phyloP scores from a whole-genome alignment of 2,113 vertebrate species.

The Casuarius casuarius region DNA sequence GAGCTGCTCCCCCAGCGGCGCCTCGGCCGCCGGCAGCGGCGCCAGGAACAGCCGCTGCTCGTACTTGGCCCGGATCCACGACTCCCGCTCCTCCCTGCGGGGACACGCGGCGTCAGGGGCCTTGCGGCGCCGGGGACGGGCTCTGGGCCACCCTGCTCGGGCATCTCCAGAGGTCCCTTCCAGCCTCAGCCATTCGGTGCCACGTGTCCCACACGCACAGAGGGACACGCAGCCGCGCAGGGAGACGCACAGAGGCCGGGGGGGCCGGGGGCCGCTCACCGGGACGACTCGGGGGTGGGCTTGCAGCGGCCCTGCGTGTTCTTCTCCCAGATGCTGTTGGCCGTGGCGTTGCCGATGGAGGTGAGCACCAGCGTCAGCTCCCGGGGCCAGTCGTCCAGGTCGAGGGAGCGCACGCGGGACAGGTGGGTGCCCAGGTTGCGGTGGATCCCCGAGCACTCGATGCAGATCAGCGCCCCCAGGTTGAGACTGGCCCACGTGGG shows the following conservation, averaged over 20 bases:
- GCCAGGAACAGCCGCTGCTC: constrained; percentile 91
- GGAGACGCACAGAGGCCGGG: too few relatives aligned
- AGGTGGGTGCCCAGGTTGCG: constrained; percentile 95
- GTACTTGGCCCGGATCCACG: constrained; percentile 95
- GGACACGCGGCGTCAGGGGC: background rate
- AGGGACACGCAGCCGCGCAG: too few relatives aligned
- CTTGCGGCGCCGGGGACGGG: background rate
- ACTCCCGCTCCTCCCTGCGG: constrained; percentile 90
- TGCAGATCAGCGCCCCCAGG: constrained; percentile 94
- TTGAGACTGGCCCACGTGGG: constrained; percentile 97
- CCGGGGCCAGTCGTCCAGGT: constrained; percentile 94
- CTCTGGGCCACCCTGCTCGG: background rate
- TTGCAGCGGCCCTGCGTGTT: constrained; percentile 88
- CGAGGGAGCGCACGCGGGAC: constrained; percentile 93
- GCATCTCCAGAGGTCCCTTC: too few relatives aligned
- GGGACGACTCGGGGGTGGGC: constrained; percentile 85
- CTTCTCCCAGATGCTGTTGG: constrained; percentile 94
- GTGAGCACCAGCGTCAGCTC: constrained; percentile 93
- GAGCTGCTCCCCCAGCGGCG: constrained; percentile 74
- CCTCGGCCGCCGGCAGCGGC: constrained; percentile 75
- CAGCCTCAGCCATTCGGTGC: too few relatives aligned
- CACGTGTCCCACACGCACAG: too few relatives aligned
- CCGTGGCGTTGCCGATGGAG: constrained; percentile 92
- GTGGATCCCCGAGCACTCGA: constrained; percentile 96
- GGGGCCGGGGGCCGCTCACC: constrained; percentile 70